Percentiles rank a stretch among this genome's conserved stretches.
These are phyloP conservation scores for Caloenas nicobarica DNA, from an alignment of 2,113 vertebrate species.

Conservation along the genomic window DNA sequence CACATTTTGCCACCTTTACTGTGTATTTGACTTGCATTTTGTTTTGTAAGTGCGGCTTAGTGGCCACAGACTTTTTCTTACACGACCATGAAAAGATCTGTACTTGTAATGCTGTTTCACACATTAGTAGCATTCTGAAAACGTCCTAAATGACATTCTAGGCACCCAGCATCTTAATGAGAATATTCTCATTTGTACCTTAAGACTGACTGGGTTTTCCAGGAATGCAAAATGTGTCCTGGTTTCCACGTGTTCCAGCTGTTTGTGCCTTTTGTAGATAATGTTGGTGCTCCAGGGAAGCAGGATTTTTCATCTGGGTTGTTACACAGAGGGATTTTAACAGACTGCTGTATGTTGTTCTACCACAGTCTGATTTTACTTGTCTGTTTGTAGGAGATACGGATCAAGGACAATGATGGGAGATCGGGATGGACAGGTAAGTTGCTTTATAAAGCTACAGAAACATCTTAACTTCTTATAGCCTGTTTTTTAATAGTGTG, in stretches of 20 bases:
- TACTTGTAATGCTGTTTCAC: neutral
- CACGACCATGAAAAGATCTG: neutral
- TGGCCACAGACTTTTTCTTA: neutral
- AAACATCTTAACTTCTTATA: neutral
- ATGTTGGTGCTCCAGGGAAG: neutral
- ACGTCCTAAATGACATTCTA: neutral
- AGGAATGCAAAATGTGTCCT: neutral
- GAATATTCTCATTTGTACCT: neutral
- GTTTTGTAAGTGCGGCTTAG: neutral
- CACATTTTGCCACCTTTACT: neutral
- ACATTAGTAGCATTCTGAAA: neutral
- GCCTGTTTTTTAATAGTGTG: neutral
- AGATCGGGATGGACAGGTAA: constrained; percentile 83
- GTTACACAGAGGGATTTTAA: neutral
- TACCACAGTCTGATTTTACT: neutral
- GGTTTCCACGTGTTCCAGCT: neutral
- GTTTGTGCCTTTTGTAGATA: neutral
- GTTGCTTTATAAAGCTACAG: neutral
- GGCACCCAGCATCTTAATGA: neutral
- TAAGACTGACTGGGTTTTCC: neutral
- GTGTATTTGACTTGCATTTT: neutral
- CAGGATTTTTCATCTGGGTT: neutral
- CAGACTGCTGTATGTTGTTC: neutral
- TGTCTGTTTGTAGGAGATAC: constrained; percentile 79
- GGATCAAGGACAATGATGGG: constrained; percentile 81